Percentiles rank a stretch among this genome's conserved stretches.
Conservation (phyloP, 2,888 invertebrate genomes). For the Rhodophaea formosa region DNA sequence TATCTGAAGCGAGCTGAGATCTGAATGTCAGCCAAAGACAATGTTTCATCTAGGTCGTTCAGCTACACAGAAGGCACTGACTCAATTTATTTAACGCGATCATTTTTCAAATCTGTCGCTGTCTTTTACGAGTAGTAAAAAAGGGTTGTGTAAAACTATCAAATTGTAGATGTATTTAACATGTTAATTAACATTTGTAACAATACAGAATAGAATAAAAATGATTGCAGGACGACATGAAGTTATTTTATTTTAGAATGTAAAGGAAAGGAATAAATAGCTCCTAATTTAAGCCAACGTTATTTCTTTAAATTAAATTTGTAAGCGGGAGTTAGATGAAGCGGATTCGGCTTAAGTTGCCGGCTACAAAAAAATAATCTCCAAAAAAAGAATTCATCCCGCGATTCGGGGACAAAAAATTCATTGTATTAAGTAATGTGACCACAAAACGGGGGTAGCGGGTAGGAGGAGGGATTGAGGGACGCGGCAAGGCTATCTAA, state of each 20-base stretch:
- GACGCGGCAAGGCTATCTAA: conserved; percentile 53
- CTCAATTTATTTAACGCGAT: conserved; percentile 31
- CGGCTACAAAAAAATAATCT: conserved; percentile 34
- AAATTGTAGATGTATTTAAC: conserved; percentile 66
- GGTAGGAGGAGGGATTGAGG: conserved; percentile 54
- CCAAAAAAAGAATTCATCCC: conserved; percentile 34
- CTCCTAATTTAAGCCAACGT: conserved; percentile 16
- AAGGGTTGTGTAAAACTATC: conserved; percentile 79
- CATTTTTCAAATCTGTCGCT: conserved; percentile 39
- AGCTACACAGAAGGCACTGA: neutral
- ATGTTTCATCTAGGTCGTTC: neutral
- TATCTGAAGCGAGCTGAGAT: too few relatives aligned
- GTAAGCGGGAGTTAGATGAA: conserved; percentile 36
- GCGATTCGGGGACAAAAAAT: conserved; percentile 44
- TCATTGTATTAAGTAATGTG: conserved; percentile 61
- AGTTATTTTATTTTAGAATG: conserved; percentile 33
- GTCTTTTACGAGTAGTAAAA: conserved; percentile 62
- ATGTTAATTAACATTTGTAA: conserved; percentile 73
- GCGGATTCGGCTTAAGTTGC: conserved; percentile 37
- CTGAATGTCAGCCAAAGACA: neutral
- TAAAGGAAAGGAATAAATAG: neutral
- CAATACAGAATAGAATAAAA: conserved; percentile 59
- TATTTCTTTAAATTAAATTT: conserved; percentile 37
- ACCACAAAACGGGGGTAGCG: conserved; percentile 41
- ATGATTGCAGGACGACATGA: conserved; percentile 38